Conservation (phyloP, 2,113 vertebrate genomes). For the Gavia stellata region DNA sequence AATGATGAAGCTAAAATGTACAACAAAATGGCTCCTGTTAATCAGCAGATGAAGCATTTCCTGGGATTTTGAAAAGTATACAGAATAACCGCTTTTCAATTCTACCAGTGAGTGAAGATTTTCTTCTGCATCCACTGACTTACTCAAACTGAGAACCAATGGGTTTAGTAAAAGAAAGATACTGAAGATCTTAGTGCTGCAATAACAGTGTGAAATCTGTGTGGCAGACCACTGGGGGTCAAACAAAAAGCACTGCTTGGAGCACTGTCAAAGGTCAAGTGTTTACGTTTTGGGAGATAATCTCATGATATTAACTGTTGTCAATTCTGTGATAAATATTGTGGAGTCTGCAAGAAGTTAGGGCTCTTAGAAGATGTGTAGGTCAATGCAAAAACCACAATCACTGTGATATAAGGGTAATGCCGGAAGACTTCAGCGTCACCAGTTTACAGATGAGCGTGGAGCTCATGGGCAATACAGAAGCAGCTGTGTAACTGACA, state of each 20-base stretch:
- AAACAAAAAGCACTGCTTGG: not conserved
- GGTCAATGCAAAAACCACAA: not conserved
- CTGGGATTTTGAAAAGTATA: not conserved
- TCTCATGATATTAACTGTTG: not conserved
- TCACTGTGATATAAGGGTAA: not conserved
- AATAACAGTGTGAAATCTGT: not conserved
- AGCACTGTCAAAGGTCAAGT: not conserved
- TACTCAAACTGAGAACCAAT: not conserved
- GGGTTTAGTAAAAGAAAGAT: not conserved
- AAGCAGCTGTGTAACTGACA: not conserved
- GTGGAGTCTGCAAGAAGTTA: not conserved
- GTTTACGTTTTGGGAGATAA: not conserved
- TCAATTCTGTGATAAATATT: not conserved
- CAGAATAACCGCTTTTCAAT: not conserved
- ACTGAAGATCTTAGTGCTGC: not conserved
- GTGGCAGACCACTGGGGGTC: not conserved
- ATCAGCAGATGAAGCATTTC: not conserved
- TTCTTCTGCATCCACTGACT: not conserved
- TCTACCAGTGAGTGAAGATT: not conserved
- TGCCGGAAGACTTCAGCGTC: fast-evolving
- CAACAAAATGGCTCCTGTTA: not conserved
- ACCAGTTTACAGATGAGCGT: not conserved
- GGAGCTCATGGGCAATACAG: not conserved
- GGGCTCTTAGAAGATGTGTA: not conserved
- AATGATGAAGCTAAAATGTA: not conserved